Percentiles rank a stretch among this genome's conserved stretches.
phyloP scores from a whole-genome alignment of 2,888 invertebrate species.

The Scaptomyza reducta region DNA sequence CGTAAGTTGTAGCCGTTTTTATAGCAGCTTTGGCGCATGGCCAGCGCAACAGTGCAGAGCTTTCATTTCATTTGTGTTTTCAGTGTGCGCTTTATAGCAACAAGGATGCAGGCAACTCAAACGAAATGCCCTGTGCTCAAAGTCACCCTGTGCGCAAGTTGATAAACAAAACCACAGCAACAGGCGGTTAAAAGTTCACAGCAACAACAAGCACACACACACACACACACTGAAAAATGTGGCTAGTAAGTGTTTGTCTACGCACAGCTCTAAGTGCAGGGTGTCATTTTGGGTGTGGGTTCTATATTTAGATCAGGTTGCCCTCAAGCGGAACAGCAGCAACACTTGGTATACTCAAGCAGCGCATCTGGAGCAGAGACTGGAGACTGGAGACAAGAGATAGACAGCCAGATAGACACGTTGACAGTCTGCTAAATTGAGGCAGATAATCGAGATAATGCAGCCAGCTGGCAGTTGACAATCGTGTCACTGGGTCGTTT shows the following conservation, averaged over 20 bases:
- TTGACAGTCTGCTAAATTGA: conserved; percentile 50
- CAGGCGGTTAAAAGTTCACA: conserved; percentile 35
- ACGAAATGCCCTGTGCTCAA: conserved; percentile 28
- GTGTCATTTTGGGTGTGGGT: conserved; percentile 29
- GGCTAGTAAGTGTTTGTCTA: conserved; percentile 9
- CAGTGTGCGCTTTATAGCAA: conserved; percentile 33
- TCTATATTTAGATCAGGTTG: conserved; percentile 37
- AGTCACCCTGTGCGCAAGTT: conserved; percentile 34
- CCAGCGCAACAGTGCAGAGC: conserved; percentile 51
- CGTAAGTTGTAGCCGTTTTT: conserved; percentile 34
- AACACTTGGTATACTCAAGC: conserved; percentile 5
- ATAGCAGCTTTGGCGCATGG: conserved; percentile 66
- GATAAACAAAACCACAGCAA: conserved; percentile 48
- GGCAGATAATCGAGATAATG: conserved; percentile 47
- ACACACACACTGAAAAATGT: neutral
- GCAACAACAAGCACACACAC: neutral
- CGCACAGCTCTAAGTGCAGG: conserved; percentile 6
- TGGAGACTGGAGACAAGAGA: neutral
- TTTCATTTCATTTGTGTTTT: conserved; percentile 13
- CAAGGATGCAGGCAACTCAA: conserved; percentile 41
- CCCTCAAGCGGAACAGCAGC: conserved; percentile 16
- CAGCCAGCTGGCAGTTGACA: conserved; percentile 42
- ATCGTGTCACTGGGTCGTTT: conserved; percentile 54
- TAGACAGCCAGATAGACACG: conserved; percentile 11
- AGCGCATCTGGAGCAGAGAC: neutral